Evolutionary conservation across 2,113 vertebrate species (phyloP), one percentile per base, ranked within the genome.

Genomic region (Lates calcarifer): DNA sequence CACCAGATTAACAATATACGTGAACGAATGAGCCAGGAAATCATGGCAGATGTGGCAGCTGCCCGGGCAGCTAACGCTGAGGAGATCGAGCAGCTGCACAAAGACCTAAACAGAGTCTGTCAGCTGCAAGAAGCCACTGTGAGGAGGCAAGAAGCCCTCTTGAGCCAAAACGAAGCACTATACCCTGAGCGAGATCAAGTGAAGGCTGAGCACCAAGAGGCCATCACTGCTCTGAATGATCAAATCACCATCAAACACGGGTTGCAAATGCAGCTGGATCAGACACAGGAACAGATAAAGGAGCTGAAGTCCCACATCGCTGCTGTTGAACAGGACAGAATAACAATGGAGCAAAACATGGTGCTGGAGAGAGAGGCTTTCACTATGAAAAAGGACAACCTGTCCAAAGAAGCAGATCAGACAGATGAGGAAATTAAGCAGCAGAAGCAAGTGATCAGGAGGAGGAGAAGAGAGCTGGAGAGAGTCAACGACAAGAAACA

Each of bases 1-100:
- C 94, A 94, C 57, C 89, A 84, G 17, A 26, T 95, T 20, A 61
- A 85, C 64, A 91, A 69, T 6, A 81, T 94, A 53, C 92, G 92
- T 3, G 81, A 75, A 31, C 65, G 69, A 3, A 88, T 95, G 57
- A 86, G 43, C 11, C 57, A 49, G 26, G 84, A 90, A 1, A 81
- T 89, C 1, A 47, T 57, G 76, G 53, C 79, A 24, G 94, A 94
- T 33, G 77, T 95, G 13, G 24, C 70, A 8, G 95, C 95, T 29
- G 96, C 95, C 6, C 81, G 71, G 4, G 90, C 84, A 22, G 80
- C 82, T 0, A 86, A 93, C 47, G 77, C 86, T 1, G 64, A 67
- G 33, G 91, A 96, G 88, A 86, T 94, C 9, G 89, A 80, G n/a
- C 74, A 90, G 33, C 92, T 97, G 58, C 88, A 83, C 22, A 29